Percentiles rank a stretch among this genome's conserved stretches.
Conservation (phyloP, 92 coral and sea anemone genomes). For the Epizoanthus scotinus region DNA sequence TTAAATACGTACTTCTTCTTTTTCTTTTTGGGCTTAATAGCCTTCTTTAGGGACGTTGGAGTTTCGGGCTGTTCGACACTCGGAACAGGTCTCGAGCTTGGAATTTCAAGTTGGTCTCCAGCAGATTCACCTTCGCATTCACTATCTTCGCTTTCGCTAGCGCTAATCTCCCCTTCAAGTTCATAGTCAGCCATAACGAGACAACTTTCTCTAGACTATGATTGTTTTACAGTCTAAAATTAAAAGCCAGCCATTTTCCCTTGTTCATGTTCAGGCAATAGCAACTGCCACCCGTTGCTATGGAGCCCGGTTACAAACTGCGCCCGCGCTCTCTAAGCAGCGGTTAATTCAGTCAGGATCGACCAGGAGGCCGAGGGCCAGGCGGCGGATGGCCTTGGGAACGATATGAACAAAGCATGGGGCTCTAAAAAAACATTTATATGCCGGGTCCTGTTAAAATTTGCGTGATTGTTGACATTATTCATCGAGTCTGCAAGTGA, state of each 20-base stretch:
- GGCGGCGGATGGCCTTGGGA: too few relatives aligned
- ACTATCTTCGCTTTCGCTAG: constrained; percentile 82
- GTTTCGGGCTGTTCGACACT: constrained; percentile 45
- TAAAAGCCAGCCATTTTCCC: too few relatives aligned
- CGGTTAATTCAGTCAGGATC: too few relatives aligned
- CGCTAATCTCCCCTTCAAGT: constrained; percentile 83
- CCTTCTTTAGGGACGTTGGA: constrained; percentile 70
- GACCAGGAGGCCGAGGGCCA: too few relatives aligned
- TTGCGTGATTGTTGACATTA: too few relatives aligned
- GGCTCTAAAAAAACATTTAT: too few relatives aligned
- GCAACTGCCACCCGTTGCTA: constrained; percentile 72
- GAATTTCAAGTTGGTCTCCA: constrained; percentile 61
- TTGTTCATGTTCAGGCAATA: neutral
- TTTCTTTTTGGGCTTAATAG: constrained; percentile 83
- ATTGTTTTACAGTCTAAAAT: too few relatives aligned
- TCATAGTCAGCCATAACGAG: constrained; percentile 86
- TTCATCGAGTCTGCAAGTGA: too few relatives aligned
- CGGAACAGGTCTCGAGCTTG: constrained; percentile 51
- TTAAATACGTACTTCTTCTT: constrained; percentile 77
- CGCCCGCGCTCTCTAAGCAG: constrained; percentile 43
- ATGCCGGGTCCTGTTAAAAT: too few relatives aligned
- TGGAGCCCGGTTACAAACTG: constrained; percentile 46
- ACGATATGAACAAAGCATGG: too few relatives aligned
- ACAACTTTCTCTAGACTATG: constrained; percentile 1
- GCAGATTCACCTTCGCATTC: constrained; percentile 90